These are phyloP conservation scores for Psittacula cyanocephala DNA, from an alignment of 2,113 vertebrate genomes.

Conservation along the genomic window DNA sequence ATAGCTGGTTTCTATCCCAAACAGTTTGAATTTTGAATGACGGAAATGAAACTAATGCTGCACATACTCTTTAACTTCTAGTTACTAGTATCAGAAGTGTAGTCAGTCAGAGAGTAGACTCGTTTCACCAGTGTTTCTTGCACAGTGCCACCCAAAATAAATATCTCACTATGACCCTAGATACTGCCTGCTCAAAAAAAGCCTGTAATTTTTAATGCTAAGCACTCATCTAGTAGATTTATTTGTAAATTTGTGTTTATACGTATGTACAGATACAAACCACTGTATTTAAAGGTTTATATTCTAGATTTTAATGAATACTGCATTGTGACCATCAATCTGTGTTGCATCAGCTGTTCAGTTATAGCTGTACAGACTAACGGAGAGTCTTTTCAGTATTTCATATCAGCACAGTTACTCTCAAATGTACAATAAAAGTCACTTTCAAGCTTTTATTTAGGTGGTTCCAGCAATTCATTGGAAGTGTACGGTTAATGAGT, in stretches of 20 bases:
- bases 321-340: not conserved
- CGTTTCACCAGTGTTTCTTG: not conserved
- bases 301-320: not conserved
- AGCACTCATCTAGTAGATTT: not conserved
- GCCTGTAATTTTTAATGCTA: not conserved
- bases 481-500: constrained; percentile 1
- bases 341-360: not conserved
- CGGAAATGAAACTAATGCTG: not conserved
- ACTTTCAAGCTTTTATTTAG: constrained; percentile 48
- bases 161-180: not conserved
- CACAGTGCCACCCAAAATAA: not conserved
- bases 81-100: not conserved
- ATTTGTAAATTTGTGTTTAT: not conserved
- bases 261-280: not conserved
- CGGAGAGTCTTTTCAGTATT: not conserved
- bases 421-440: constrained; percentile 15
- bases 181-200: not conserved
- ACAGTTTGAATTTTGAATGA: not conserved
- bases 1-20: not conserved
- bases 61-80: not conserved
- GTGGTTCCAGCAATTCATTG: constrained; percentile 29
- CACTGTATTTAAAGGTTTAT: not conserved
- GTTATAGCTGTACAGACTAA: not conserved
- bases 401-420: not conserved
- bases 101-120: not conserved